phyloP scores from a whole-genome alignment of 2,888 invertebrate genomes.

The Diarsia brunnea region DNA sequence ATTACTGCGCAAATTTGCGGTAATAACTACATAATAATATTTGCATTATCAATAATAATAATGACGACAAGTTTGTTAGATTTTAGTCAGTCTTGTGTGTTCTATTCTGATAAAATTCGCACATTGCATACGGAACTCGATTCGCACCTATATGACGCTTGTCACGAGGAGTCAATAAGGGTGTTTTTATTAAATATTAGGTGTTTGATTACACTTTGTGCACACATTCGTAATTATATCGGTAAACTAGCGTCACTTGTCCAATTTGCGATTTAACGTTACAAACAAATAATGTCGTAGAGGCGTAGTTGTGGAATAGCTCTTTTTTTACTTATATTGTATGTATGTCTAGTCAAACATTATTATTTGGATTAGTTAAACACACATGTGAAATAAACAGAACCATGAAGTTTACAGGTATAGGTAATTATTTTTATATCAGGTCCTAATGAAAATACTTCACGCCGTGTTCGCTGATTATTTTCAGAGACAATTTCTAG shows the following conservation, averaged over 20 bases:
- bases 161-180: constrained; percentile 61
- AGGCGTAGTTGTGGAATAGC: constrained; percentile 11
- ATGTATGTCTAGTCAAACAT: neutral
- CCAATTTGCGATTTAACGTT: constrained; percentile 30
- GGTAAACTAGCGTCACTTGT: constrained; percentile 33
- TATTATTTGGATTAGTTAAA: neutral
- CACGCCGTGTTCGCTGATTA: neutral
- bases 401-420: neutral
- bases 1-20: constrained; percentile 24
- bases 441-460: neutral
- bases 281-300: constrained; percentile 9
- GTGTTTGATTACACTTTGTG: constrained; percentile 33
- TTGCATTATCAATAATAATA: constrained; percentile 30
- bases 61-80: constrained; percentile 3
- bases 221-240: constrained; percentile 23
- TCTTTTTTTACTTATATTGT: neutral
- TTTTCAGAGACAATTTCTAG: neutral
- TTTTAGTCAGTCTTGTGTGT: constrained; percentile 5
- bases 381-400: neutral
- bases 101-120: constrained; percentile 40
- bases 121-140: constrained; percentile 44
- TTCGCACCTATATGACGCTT: constrained; percentile 44
- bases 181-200: constrained; percentile 57
- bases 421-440: neutral
- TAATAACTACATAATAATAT: constrained; percentile 29